Evolutionary conservation across 1,140 invertebrate genomes (phyloP), one percentile per base, ranked within the genome.

Genomic region (Bombus impatiens): DNA sequence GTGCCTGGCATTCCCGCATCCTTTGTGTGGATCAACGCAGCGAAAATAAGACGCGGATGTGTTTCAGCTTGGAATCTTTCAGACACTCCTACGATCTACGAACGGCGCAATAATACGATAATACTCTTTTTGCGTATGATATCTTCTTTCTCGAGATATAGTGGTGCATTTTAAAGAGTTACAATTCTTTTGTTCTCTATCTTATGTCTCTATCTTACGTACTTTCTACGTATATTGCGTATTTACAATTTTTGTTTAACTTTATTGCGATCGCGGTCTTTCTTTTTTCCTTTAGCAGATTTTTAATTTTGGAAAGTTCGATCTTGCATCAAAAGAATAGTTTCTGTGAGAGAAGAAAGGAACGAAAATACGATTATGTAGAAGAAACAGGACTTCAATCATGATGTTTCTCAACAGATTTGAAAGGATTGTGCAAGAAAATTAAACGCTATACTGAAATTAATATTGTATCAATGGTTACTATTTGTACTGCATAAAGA

Each of bases 31-130:
- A 65, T 74, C 57, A 84, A 25, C 83, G 68, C 65, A 83, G 65
- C 70, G 53, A 72, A 59, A 76, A 84, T 67, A 84, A 84, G 37
- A 89, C 65, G 25, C 65, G 53, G 32, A 62, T 53, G 80, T 70
- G 25, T 32, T 62, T 47, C 62, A 37, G 53, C 47, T 44, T 32
- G 44, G 37, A 42, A 78, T 78, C 57, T 62, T 40, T 18, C 9
- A 42, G 67, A 47, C 32, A 12, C 32, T 62, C 4, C 12, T 4
- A 79, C 37, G 53, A 65, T 42, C 37, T 28, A 65, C 42, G 28
- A 77, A 40, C 15, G n/a, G 18, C 28, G 57, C 28, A 35, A 75
- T 47, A 22, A 3, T 25, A 32, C 8, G 10, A 44, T 6, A 53
- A 53, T 53, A 53, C 3, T 42, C 8, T 4, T 22, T 78, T 12